These are phyloP conservation scores for Drosophila incognita DNA, from an alignment of 2,888 invertebrate species.

Conservation along the genomic window DNA sequence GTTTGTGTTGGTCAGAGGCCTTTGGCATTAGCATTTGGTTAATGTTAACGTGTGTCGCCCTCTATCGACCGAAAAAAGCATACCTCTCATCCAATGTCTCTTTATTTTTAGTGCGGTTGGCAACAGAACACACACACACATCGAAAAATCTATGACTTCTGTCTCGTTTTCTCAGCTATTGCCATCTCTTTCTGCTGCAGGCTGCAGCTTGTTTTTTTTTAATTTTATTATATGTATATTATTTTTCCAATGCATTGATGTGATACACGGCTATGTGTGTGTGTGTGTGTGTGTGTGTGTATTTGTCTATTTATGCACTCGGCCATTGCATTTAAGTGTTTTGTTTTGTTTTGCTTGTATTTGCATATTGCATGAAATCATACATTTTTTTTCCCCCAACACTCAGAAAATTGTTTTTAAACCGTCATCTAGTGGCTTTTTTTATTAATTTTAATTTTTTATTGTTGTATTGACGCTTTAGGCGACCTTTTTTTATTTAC, in stretches of 20 bases:
- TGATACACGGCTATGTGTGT: constrained; percentile 2
- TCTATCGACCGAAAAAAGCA: constrained; percentile 53
- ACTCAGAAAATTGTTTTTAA: constrained; percentile 72
- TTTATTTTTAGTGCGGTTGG: constrained; percentile 71
- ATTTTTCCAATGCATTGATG: constrained; percentile 53
- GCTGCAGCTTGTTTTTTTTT: constrained; percentile 67
- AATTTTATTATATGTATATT: constrained; percentile 71
- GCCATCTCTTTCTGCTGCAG: constrained; percentile 44
- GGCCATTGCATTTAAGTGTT: constrained; percentile 66
- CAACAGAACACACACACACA: constrained; percentile 49
- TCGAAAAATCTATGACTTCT: constrained; percentile 10
- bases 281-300: constrained; percentile 12
- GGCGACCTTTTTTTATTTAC: constrained; percentile 66
- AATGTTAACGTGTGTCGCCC: constrained; percentile 68
- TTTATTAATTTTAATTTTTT: constrained; percentile 37
- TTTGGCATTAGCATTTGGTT: constrained; percentile 78
- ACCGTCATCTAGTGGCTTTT: constrained; percentile 50
- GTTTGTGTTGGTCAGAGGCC: constrained; percentile 53
- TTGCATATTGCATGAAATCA: constrained; percentile 56
- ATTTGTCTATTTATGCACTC: constrained; percentile 68
- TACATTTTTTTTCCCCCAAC: constrained; percentile 30
- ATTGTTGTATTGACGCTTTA: constrained; percentile 48
- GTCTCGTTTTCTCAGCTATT: constrained; percentile 34
- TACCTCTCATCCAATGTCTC: constrained; percentile 38
- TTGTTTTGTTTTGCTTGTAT: constrained; percentile 71